Evolutionary conservation across 35 echinoderm and acorn worm species (phyloP).

Genomic region (Acanthaster planci): DNA sequence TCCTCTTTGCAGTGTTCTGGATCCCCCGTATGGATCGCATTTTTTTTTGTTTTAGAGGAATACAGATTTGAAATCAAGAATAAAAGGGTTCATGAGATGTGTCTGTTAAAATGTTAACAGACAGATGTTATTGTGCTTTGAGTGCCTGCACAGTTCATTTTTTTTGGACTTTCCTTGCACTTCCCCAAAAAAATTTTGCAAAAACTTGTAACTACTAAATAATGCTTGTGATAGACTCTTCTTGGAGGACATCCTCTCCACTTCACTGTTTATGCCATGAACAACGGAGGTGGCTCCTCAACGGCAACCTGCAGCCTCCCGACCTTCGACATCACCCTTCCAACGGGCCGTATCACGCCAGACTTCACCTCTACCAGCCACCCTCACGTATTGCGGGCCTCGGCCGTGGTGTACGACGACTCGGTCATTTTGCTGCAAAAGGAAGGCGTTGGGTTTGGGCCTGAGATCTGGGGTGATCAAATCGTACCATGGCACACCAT

Average conservation of each 20-base stretch:
- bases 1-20: no score
- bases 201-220: no score
- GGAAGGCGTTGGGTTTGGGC: slow-evolving; percentile 52
- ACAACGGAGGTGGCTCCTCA: slow-evolving; percentile 13
- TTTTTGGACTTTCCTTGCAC: no score
- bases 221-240: neutral
- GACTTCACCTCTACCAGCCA: slow-evolving; percentile 46
- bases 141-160: no score
- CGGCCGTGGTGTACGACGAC: slow-evolving; percentile 50
- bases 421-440: slow-evolving; percentile 24
- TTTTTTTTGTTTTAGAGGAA: no score
- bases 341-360: slow-evolving; percentile 35
- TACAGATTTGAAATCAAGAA: no score
- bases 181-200: no score
- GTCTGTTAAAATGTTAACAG: no score
- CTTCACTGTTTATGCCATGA: slow-evolving; percentile 54
- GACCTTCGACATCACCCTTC: slow-evolving; percentile 53
- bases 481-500: slow-evolving; percentile 34
- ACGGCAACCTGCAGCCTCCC: slow-evolving; percentile 39
- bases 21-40: no score
- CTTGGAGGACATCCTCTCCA: slow-evolving; percentile 38
- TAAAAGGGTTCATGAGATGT: no score
- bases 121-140: no score
- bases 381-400: slow-evolving; percentile 38
- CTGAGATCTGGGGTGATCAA: slow-evolving; percentile 49